Evolutionary conservation across 2,797 vertebrate genomes (phyloP).

Genomic region (Distichodus sexfasciatus): DNA sequence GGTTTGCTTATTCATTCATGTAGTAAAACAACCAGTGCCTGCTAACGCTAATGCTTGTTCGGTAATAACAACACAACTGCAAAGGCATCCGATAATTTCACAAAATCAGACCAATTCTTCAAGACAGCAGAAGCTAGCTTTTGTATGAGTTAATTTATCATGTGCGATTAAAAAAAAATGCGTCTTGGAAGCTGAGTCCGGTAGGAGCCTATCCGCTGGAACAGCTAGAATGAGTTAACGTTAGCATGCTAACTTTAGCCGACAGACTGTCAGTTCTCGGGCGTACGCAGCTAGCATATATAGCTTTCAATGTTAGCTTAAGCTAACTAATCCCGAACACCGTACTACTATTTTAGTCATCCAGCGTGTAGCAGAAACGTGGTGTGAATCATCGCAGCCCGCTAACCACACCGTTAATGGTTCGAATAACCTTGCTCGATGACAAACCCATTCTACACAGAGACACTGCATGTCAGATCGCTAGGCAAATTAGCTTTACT

Average conservation of each 20-base stretch:
- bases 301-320: not conserved
- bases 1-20: constrained; percentile 32
- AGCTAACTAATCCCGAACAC: not conserved
- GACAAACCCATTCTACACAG: not conserved
- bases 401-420: no score
- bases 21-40: not conserved
- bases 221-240: no score
- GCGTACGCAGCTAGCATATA: no score
- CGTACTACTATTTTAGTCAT: not conserved
- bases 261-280: not conserved
- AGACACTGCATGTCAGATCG: not conserved
- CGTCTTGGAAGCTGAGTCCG: no score
- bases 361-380: not conserved
- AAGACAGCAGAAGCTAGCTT: not conserved
- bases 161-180: no score
- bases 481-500: not conserved
- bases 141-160: no score
- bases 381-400: no score
- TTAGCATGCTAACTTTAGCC: not conserved
- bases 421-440: not conserved
- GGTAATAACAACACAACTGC: no score
- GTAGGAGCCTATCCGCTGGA: no score
- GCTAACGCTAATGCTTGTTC: no score
- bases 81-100: no score
- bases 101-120: no score